Evolutionary conservation across 2,113 vertebrate genomes (phyloP).

Genomic region (Cnemophilus loriae): DNA sequence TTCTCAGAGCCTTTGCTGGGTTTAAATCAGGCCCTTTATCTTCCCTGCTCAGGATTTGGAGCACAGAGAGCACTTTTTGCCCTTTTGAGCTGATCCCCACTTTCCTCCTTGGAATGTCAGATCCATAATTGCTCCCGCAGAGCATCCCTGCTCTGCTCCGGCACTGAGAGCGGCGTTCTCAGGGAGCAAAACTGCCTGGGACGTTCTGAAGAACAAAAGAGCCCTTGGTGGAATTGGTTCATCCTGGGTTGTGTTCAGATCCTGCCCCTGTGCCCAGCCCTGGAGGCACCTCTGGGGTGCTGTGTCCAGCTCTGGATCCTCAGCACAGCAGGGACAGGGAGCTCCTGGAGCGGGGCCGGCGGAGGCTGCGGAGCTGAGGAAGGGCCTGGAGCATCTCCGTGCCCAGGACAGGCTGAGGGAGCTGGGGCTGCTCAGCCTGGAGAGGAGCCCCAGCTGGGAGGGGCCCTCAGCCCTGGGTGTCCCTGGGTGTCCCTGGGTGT

Average conservation of each 20-base stretch:
- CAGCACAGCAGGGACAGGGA: not conserved
- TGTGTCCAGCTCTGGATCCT: not conserved
- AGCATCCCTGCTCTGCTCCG: not conserved
- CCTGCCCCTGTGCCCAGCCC: not conserved
- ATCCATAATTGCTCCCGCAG: not conserved
- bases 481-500: not conserved
- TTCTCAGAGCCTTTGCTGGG: not conserved
- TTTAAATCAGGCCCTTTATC: not conserved
- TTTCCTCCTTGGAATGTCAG: not conserved
- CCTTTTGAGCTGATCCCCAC: not conserved
- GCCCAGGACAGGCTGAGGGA: not conserved
- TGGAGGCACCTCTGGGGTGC: not conserved
- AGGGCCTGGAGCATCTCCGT: not conserved
- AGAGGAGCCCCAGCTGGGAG: not conserved
- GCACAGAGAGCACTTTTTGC: not conserved
- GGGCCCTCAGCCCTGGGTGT: not conserved
- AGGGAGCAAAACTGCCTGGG: not conserved
- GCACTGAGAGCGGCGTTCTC: accelerated
- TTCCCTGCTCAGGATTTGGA: not conserved
- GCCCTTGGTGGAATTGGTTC: not conserved
- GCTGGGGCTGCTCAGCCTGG: not conserved
- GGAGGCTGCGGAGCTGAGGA: not conserved
- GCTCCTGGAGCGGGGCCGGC: not conserved
- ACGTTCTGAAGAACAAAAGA: not conserved
- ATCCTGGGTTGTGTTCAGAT: not conserved